Evolutionary conservation across 2,113 vertebrate species (phyloP).

Genomic region (Podarcis cretensis): DNA sequence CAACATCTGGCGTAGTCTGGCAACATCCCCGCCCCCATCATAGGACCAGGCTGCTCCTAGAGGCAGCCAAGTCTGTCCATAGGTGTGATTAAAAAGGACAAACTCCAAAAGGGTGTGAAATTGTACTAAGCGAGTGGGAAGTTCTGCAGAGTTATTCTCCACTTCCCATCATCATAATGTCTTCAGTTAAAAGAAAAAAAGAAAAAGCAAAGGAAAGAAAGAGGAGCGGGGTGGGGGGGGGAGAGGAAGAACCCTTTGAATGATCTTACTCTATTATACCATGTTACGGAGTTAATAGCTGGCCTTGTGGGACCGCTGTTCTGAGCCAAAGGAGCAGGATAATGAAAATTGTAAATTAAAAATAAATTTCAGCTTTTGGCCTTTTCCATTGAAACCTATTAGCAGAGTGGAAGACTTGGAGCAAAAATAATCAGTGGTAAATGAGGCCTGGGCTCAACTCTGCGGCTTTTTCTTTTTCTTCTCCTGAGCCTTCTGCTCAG

Average conservation of each 20-base stretch:
- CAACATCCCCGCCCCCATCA: not conserved
- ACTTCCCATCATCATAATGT: slow-evolving; percentile 4
- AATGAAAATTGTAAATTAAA: slow-evolving; percentile 40
- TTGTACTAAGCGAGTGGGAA: not conserved
- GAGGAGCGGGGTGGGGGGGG: no score
- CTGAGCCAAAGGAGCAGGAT: not conserved
- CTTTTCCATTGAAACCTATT: slow-evolving; percentile 39
- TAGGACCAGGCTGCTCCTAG: not conserved
- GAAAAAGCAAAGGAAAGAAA: not conserved
- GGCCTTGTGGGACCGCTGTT: slow-evolving; percentile 14
- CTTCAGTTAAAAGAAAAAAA: not conserved
- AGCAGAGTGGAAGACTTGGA: slow-evolving; percentile 21
- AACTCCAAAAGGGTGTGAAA: slow-evolving; percentile 5
- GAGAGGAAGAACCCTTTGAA: not conserved
- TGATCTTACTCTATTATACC: slow-evolving; percentile 30
- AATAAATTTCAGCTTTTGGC: not conserved
- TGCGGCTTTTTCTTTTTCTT: not conserved
- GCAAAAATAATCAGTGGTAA: slow-evolving; percentile 26
- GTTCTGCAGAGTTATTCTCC: slow-evolving; percentile 8
- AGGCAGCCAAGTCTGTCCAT: not conserved
- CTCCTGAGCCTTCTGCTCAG: not conserved
- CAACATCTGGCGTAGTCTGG: not conserved
- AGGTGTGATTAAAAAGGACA: slow-evolving; percentile 1
- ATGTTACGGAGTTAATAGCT: not conserved
- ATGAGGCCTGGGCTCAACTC: slow-evolving; percentile 11